Evolutionary conservation across 2,888 invertebrate genomes (phyloP), one percentile per base, ranked within the genome.

Genomic region (Iselma pallidipennis): DNA sequence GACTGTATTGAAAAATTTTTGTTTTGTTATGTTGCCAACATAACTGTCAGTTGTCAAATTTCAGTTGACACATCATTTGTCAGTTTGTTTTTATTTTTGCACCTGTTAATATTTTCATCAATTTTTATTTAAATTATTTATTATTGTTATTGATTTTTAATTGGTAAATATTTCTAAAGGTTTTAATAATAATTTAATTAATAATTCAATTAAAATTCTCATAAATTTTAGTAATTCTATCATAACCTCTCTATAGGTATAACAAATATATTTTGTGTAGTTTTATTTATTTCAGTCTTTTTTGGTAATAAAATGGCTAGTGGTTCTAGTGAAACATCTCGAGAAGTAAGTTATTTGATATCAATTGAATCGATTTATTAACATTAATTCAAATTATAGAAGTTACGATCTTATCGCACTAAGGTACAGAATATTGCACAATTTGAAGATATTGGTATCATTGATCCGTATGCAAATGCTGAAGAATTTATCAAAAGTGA

Each of bases 401-500:
- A n/a, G n/a, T n/a, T n/a, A n/a, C n/a, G n/a, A n/a, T n/a, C n/a
- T n/a, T n/a, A n/a, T n/a, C n/a, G n/a, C n/a, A n/a, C n/a, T n/a
- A n/a, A n/a, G n/a, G n/a, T n/a, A n/a, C n/a, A n/a, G n/a, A n/a
- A n/a, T n/a, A n/a, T n/a, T n/a, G n/a, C n/a, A 33, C 33, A 33
- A 33, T 31, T 2, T 31, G 12, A 23, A 5, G 6, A 21, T 2
- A 37, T n/a, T 50, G 65, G 58, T 51, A 28, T 70, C 23, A 59
- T 56, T 57, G 69, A 71, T 55, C 71, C 69, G 21, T 67, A 65
- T 51, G 69, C 60, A 49, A 65, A 61, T 58, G n/a, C 49, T 10
- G 54, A 62, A 55, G 62, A 56, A 25, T 68, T 51, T 56, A 64
- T 61, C 49, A 42, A 45, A 2, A 51, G 55, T 28, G 56, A 58